Conservation (phyloP, 64 coral and sea anemone genomes). For the Montipora efflorescens region DNA sequence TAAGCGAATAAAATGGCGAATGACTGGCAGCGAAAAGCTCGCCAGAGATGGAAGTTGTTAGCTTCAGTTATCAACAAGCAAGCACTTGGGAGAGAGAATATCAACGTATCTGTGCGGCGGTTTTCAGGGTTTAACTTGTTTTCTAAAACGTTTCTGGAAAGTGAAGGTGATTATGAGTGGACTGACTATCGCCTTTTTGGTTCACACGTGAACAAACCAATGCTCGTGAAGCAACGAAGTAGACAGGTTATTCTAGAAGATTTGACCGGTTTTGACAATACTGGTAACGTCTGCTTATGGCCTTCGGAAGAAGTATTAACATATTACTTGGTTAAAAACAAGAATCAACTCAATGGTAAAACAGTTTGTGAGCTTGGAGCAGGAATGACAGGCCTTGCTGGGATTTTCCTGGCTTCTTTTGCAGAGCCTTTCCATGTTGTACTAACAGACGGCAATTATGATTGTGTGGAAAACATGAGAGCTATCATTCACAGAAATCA, state of each 20-base stretch:
- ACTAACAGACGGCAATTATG: slow-evolving; percentile 14
- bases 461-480: slow-evolving; percentile 29
- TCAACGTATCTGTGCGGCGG: slow-evolving; percentile 49
- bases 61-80: slow-evolving; percentile 59
- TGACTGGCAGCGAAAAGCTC: slow-evolving; percentile 34
- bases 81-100: neutral
- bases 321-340: slow-evolving; percentile 81
- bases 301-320: slow-evolving; percentile 94
- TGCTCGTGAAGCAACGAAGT: slow-evolving; percentile 21
- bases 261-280: slow-evolving; percentile 95
- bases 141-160: slow-evolving; percentile 7
- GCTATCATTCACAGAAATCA: slow-evolving; percentile 10
- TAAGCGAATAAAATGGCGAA: slow-evolving; percentile 3
- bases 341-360: slow-evolving; percentile 60
- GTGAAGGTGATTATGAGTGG: slow-evolving; percentile 19
- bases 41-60: slow-evolving; percentile 67
- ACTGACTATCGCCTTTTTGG: neutral
- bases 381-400: slow-evolving; percentile 92
- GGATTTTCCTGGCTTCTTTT: slow-evolving; percentile 50
- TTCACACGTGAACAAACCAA: neutral
- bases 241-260: slow-evolving; percentile 59
- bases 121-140: slow-evolving; percentile 74
- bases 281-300: slow-evolving; percentile 99
- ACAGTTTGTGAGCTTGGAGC: slow-evolving; percentile 96
- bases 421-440: slow-evolving; percentile 9